A percentile compares a stretch with the other conserved stretches of the same genome.
These are phyloP conservation scores for Drosophila jambulina DNA, from an alignment of 1,140 invertebrate genomes.

Conservation along the genomic window DNA sequence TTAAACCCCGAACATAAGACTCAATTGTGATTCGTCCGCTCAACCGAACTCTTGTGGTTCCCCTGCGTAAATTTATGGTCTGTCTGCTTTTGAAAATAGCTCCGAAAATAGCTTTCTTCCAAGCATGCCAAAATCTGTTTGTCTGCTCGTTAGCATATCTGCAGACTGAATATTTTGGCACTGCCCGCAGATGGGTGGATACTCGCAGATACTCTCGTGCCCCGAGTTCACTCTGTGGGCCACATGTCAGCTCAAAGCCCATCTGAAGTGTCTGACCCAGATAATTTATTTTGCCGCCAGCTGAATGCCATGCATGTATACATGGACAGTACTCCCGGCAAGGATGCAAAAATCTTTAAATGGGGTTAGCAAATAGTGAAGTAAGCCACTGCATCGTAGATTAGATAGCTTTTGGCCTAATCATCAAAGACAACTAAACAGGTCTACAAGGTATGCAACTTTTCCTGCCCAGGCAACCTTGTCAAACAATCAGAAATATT, in stretches of 20 bases:
- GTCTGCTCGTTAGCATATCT: conserved; percentile 48
- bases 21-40: conserved; percentile 12
- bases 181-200: conserved; percentile 14
- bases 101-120: conserved; percentile 41
- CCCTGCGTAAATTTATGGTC: conserved; percentile 41
- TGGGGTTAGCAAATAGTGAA: not conserved
- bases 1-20: not conserved
- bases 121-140: conserved; percentile 54
- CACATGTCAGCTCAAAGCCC: conserved; percentile 24
- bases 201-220: not conserved
- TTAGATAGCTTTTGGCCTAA: not conserved
- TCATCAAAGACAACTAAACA: not conserved
- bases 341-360: conserved; percentile 1
- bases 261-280: conserved; percentile 13
- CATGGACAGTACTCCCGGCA: not conserved
- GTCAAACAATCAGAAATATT: conserved; percentile 2
- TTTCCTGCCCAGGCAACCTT: not conserved
- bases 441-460: not conserved
- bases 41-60: conserved; percentile 26
- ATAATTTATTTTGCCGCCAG: not conserved
- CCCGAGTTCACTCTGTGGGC: conserved; percentile 17
- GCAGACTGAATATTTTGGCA: conserved; percentile 37
- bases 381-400: not conserved
- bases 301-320: not conserved
- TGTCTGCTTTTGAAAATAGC: conserved; percentile 42